Base-by-base conservation (phyloP, 2,888 invertebrate genomes). In the Ptilodon capucinus region DNA sequence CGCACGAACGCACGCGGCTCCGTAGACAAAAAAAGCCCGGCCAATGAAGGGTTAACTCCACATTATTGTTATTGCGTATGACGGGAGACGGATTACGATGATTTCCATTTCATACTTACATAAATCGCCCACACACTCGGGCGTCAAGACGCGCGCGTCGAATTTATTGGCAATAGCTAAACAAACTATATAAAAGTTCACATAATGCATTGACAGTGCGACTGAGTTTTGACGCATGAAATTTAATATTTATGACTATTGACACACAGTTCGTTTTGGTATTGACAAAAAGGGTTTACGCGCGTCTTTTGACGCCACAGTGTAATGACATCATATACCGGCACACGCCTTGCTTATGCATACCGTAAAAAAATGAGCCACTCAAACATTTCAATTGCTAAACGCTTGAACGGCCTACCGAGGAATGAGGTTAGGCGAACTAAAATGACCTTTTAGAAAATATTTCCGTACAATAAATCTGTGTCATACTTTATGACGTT, bases 1-100 rank as follows among this genome's bases (percentile, higher is more conserved):
- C 71, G 74, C 76, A 74, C 79, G 81, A 77, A 76, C 78, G 83
- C 83, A 84, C 81, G 83, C 84, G 82, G 76, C 79, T n/a, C n/a
- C 69, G 54, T 68, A 70, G 71, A 65, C 60, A 74, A 81, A 81
- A 25, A 82, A 77, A 72, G 66, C 64, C 73, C 76, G 75, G 76
- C 85, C 83, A 87, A 86, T 90, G 83, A 90, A 91, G 91, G 91
- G 91, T 90, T 90, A 84, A 82, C 67, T 78, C 68, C 69, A 76
- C 73, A 80, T 79, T 77, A 79, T 81, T 86, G 74, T 81, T 81
- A 74, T 71, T 77, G 76, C 79, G 61, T 73, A 74, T 74, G 71
- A 74, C 70, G 60, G 65, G 68, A 77, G 73, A 72, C 69, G 77
- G 77, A 86, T 83, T 81, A 81, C 75, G 61, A 68, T 65, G 68